Evolutionary conservation across 2,113 vertebrate genomes (phyloP).

Genomic region (Burhinus bistriatus): DNA sequence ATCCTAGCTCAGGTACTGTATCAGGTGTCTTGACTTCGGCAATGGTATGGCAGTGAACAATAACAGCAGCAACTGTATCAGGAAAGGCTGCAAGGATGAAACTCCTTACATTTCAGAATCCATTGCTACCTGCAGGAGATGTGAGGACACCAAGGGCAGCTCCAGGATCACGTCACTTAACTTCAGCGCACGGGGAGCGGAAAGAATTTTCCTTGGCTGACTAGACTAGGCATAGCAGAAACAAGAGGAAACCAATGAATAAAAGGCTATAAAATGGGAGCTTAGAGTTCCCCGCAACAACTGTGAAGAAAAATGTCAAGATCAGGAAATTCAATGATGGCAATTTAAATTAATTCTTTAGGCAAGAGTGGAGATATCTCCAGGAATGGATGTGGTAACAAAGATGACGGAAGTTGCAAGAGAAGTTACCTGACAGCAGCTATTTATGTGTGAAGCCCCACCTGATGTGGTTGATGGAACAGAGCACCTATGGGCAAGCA

Average conservation of each 20-base stretch:
- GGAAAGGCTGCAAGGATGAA: neutral
- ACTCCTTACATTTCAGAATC: neutral
- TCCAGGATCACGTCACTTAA: neutral
- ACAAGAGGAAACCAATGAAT: neutral
- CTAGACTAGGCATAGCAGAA: neutral
- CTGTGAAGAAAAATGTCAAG: neutral
- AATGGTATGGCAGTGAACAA: neutral
- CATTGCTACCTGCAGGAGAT: neutral
- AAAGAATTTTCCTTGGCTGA: neutral
- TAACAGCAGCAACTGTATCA: neutral
- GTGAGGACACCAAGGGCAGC: neutral
- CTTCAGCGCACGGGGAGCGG: neutral
- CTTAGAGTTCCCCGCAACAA: neutral
- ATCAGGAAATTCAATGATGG: neutral
- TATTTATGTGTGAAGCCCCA: neutral
- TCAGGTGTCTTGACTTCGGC: neutral
- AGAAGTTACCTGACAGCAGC: neutral
- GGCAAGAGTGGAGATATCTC: neutral
- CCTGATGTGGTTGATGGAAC: neutral
- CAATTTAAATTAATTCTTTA: neutral
- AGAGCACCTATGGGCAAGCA: rapidly evolving
- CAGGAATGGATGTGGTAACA: neutral
- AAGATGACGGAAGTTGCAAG: neutral
- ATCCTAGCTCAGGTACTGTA: neutral
- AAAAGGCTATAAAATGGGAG: neutral